Evolutionary conservation across 92 coral and sea anemone species (phyloP), one percentile per base, ranked within the genome.

Genomic region (Virgularia gustaviana): DNA sequence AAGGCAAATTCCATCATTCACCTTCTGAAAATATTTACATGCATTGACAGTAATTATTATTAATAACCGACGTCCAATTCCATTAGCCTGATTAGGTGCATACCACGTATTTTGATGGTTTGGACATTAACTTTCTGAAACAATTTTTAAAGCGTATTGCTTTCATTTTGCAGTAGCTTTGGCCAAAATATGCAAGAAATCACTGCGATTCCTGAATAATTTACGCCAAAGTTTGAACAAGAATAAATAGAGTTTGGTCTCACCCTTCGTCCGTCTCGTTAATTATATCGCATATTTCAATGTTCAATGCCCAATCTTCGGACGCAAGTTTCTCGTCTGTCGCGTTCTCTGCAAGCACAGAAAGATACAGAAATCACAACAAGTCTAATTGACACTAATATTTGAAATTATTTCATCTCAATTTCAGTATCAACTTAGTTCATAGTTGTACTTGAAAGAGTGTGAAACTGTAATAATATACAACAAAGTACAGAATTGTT

Each of bases 251-350:
- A 30, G 36, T 22, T 13, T 2, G 45, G 49, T 64, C 96, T 76
- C 65, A 94, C 99, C 99, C 99, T 39, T 94, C 99, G 5, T 94
- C 99, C 33, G 96, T 94, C 57, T 94, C 99, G 74, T 94, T 94
- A 77, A 94, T 94, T 10, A 94, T 80, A 77, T 94, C 99, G 72
- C 99, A 94, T 10, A 94, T 89, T 58, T 94, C 99, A 43, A 94
- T 88, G 65, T 94, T 94, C 36, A 90, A 81, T n/a, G 96, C 87
- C 99, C 99, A 94, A 72, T 94, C 99, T 81, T 94, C 99, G 0
- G 99, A 94, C 22, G 99, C 89, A 45, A 94, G 78, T 29, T 80
- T 80, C n/a, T 89, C 92, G 74, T 94, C 99, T 8, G 99, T 94
- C 36, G 99, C 99, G 49, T 81, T 83, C 59, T 94, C 99, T 94